Conservation (phyloP, 2,888 invertebrate genomes). For the Drosophila borealis region DNA sequence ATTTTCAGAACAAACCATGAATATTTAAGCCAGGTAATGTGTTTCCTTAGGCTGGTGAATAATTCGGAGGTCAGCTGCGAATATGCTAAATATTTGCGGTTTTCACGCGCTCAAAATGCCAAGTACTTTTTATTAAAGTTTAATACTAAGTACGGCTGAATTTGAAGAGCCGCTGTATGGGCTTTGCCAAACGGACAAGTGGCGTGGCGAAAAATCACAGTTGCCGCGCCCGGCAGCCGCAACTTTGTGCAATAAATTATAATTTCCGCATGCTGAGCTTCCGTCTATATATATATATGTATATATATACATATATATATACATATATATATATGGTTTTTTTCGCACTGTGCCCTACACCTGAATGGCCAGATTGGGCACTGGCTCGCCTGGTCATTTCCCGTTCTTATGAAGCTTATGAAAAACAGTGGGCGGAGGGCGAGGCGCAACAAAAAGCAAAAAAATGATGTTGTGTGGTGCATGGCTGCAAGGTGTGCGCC, state of each 20-base stretch:
- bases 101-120: slow-evolving; percentile 10
- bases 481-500: slow-evolving; percentile 80
- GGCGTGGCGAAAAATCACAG: slow-evolving; percentile 30
- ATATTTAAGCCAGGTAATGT: slow-evolving; percentile 34
- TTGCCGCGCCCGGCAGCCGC: slow-evolving; percentile 56
- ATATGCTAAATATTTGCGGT: slow-evolving; percentile 29
- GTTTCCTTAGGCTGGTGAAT: slow-evolving; percentile 13
- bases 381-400: slow-evolving; percentile 56
- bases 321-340: slow-evolving; percentile 6
- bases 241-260: slow-evolving; percentile 76
- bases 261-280: slow-evolving; percentile 69
- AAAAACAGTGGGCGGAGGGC: slow-evolving; percentile 1
- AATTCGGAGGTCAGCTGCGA: slow-evolving; percentile 8
- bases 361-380: slow-evolving; percentile 23
- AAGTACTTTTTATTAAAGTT: slow-evolving; percentile 38
- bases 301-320: background rate
- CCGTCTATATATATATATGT: slow-evolving; percentile 5
- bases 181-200: background rate
- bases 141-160: slow-evolving; percentile 36
- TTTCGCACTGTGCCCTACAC: slow-evolving; percentile 5
- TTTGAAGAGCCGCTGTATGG: slow-evolving; percentile 19
- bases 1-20: slow-evolving; percentile 32
- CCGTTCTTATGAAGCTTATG: slow-evolving; percentile 59
- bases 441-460: slow-evolving; percentile 5
- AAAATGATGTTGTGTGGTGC: slow-evolving; percentile 49